Evolutionary conservation across 2,888 invertebrate species (phyloP), one percentile per base, ranked within the genome.

Genomic region (Steinernema hermaphroditum): DNA sequence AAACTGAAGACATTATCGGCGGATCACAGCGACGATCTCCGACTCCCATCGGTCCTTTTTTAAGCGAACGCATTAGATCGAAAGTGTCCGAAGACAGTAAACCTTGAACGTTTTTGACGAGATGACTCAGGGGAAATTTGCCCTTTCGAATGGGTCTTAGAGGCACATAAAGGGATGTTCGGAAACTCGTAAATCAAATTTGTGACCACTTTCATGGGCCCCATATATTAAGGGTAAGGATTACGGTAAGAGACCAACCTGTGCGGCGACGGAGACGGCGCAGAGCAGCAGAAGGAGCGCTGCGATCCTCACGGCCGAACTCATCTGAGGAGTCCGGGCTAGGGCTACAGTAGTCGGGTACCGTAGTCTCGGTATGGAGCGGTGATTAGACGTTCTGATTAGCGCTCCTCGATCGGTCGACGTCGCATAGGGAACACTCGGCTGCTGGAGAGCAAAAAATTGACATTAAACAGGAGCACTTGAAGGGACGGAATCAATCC

Each of bases 401-500:
- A 22, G 32, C 27, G 27, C 54, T 54, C 54, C n/a, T 54, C 6
- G 8, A 9, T 46, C 24, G 22, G 9, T 50, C 50, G 22, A 2
- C 2, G 22, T 37, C 37, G 62, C 62, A 32, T 29, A 62, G 29
- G 62, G n/a, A 34, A 62, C 62, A 8, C 37, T 12, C 62, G 34
- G 16, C 62, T 12, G 29, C 62, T 62, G 32, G 62, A 62, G 54
- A 12, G 27, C 62, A 29, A 62, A 32, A 62, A 62, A 62, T 16
- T 34, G 32, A 62, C 62, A 62, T 62, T 62, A 62, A 32, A 54
- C n/a, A 49, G 24, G 14, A 54, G 16, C 62, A 62, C 62, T 62
- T 62, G 62, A 62, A 32, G 29, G 29, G 46, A 22, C 27, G 16
- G 62, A 62, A 62, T 62, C 62, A 62, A 62, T 62, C 62, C 62